phyloP scores from a whole-genome alignment of 2,888 invertebrate species.

The Ochropleura plecta region DNA sequence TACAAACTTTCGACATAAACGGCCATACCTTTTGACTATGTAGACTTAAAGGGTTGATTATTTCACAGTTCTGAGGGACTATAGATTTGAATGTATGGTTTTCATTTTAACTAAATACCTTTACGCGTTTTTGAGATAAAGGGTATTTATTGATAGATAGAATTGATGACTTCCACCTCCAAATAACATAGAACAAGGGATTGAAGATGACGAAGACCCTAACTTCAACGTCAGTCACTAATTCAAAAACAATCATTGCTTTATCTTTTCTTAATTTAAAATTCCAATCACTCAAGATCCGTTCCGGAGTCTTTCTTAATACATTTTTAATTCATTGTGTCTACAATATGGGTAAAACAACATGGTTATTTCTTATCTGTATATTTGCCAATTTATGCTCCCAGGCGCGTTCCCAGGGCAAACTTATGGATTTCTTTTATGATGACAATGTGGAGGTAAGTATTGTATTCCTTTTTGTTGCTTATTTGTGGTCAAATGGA shows the following conservation, averaged over 20 bases:
- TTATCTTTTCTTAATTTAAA: constrained; percentile 5
- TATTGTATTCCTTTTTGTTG: background rate
- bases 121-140: no score
- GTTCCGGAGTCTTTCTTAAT: constrained; percentile 16
- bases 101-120: no score
- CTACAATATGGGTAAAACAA: constrained; percentile 5
- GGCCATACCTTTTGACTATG: no score
- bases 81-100: no score
- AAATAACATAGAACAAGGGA: no score
- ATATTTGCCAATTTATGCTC: constrained; percentile 1
- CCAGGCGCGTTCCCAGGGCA: background rate
- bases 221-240: background rate
- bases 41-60: no score
- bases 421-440: constrained; percentile 18
- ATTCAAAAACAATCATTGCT: background rate
- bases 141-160: no score
- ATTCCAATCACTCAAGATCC: constrained; percentile 31
- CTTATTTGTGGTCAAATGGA: background rate
- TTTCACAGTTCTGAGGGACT: no score
- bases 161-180: no score
- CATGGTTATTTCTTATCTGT: constrained; percentile 24
- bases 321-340: constrained; percentile 50
- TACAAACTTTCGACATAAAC: no score
- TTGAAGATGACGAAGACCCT: no score
- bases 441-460: background rate